Percentiles rank a stretch among this genome's conserved stretches.
Conservation (phyloP, 2,797 vertebrate species). For the Capromys pilorides region DNA sequence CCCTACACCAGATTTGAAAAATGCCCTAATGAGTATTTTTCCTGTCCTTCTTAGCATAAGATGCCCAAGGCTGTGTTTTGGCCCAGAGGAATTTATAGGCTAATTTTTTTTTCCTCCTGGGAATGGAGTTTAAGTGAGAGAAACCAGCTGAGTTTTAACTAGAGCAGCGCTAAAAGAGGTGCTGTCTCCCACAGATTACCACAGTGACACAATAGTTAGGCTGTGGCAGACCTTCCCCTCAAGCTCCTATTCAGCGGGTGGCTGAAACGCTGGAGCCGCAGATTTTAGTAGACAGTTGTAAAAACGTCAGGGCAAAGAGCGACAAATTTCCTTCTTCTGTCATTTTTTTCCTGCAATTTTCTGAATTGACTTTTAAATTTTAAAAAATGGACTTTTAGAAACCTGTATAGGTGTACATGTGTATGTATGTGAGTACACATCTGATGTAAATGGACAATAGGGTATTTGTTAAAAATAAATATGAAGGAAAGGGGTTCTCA, state of each 20-base stretch:
- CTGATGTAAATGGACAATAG: not conserved
- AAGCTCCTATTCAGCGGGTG: not conserved
- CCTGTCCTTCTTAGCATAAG: constrained; percentile 63
- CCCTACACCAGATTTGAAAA: constrained; percentile 46
- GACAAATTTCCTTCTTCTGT: not conserved
- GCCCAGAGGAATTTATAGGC: constrained; percentile 72
- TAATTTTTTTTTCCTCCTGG: constrained; percentile 51
- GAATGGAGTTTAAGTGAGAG: constrained; percentile 67
- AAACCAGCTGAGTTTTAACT: constrained; percentile 44
- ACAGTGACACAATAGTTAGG: constrained; percentile 61
- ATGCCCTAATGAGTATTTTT: constrained; percentile 38
- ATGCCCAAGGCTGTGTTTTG: constrained; percentile 74
- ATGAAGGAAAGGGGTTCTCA: not conserved
- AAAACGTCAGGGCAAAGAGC: constrained; percentile 13
- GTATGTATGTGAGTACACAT: not conserved
- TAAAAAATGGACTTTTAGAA: not conserved
- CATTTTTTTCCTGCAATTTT: constrained; percentile 50
- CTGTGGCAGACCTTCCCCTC: not conserved
- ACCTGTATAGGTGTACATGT: not conserved
- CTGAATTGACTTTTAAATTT: not conserved
- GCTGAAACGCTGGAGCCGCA: not conserved
- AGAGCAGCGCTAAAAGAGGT: constrained; percentile 47
- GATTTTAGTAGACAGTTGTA: not conserved
- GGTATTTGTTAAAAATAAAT: constrained; percentile 32
- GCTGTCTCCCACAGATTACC: constrained; percentile 44